Conservation (phyloP, 92 coral and sea anemone genomes). For the Zoanthus sociatus region DNA sequence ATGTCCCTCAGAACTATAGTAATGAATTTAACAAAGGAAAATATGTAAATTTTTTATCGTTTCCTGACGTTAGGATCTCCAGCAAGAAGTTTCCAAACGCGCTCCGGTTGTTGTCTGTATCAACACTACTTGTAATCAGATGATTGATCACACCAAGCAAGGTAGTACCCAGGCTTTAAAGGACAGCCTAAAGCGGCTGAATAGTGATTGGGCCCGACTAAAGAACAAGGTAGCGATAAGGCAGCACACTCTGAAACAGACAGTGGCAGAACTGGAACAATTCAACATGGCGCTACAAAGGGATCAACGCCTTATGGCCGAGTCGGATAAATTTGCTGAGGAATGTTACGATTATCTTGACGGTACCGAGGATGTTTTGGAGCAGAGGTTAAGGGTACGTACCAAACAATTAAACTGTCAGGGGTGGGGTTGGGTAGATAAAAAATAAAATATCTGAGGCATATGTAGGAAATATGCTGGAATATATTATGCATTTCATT, state of each 20-base stretch:
- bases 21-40: too few species aligned
- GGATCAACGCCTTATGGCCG: slow-evolving; percentile 82
- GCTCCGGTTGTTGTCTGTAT: slow-evolving; percentile 94
- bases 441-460: neutral
- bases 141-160: slow-evolving; percentile 88
- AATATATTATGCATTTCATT: too few species aligned
- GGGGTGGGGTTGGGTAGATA: neutral
- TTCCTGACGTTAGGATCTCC: slow-evolving; percentile 73
- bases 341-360: slow-evolving; percentile 79
- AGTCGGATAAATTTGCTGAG: slow-evolving; percentile 84
- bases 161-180: slow-evolving; percentile 84
- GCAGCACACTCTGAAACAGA: slow-evolving; percentile 91
- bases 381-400: slow-evolving; percentile 87
- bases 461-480: neutral
- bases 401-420: neutral
- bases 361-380: slow-evolving; percentile 80
- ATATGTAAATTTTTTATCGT: too few species aligned
- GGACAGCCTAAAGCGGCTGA: slow-evolving; percentile 87
- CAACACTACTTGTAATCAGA: slow-evolving; percentile 94
- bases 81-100: slow-evolving; percentile 93
- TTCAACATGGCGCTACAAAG: slow-evolving; percentile 81
- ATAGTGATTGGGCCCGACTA: slow-evolving; percentile 96
- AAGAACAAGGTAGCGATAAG: slow-evolving; percentile 92
- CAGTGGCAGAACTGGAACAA: slow-evolving; percentile 88
- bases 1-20: too few species aligned